These are phyloP conservation scores for Aphaenogaster ashmeadi DNA, from an alignment of 1,140 invertebrate species.

Conservation along the genomic window DNA sequence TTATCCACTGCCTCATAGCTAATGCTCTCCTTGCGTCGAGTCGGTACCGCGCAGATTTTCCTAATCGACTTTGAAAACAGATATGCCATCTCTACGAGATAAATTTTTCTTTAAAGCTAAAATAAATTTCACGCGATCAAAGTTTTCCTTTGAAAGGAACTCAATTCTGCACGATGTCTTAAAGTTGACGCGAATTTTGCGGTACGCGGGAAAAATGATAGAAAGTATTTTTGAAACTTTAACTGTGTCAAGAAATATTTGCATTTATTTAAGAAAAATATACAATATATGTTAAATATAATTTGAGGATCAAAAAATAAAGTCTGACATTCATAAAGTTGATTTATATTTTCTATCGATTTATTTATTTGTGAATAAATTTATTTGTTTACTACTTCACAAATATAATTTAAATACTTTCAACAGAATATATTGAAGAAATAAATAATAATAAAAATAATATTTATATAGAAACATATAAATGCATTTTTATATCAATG, in stretches of 20 bases:
- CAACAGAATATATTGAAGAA: background rate
- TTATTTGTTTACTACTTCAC: too few relatives aligned
- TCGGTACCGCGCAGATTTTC: slow-evolving; percentile 2
- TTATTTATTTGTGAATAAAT: too few relatives aligned
- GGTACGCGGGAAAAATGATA: background rate
- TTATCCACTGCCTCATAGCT: slow-evolving; percentile 46
- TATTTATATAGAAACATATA: background rate
- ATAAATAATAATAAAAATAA: background rate
- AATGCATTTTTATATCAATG: background rate
- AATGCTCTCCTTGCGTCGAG: background rate
- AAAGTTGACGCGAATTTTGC: background rate
- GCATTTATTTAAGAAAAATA: background rate
- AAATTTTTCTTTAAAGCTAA: slow-evolving; percentile 3
- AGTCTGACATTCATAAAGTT: background rate
- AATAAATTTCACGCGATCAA: background rate
- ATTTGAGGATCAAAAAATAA: too few relatives aligned
- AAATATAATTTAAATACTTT: too few relatives aligned
- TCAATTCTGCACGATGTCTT: background rate
- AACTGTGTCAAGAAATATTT: background rate
- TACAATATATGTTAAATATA: background rate
- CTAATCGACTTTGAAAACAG: slow-evolving; percentile 42
- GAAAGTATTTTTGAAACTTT: background rate
- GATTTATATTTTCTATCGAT: background rate
- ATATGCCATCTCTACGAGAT: background rate
- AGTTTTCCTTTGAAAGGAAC: background rate